Conservation (phyloP, 2,888 invertebrate species). For the Eupithecia insigniata region DNA sequence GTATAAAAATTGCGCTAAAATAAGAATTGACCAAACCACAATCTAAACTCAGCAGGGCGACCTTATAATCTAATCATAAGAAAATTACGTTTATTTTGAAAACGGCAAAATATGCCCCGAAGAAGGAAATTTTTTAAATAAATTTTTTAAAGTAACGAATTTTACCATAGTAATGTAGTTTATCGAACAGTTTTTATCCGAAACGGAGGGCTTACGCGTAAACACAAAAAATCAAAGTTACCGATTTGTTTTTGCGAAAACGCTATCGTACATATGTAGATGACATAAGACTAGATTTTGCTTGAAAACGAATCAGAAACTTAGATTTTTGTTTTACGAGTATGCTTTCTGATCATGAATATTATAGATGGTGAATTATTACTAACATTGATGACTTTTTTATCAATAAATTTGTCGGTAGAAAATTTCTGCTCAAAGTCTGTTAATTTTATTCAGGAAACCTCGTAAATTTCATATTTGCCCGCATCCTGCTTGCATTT, state of each 20-base stretch:
- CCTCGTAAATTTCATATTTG: neutral
- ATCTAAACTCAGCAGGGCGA: slow-evolving; percentile 30
- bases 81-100: slow-evolving; percentile 20
- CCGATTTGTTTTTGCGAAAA: no score
- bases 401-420: neutral
- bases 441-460: neutral
- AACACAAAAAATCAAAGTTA: no score
- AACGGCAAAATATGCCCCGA: neutral
- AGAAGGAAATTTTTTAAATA: neutral
- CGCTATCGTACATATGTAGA: no score
- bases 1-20: slow-evolving; percentile 51
- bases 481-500: slow-evolving; percentile 24
- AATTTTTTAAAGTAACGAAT: neutral
- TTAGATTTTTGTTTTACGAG: no score
- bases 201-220: no score
- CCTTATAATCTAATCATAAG: slow-evolving; percentile 34
- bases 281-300: no score
- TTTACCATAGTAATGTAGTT: neutral
- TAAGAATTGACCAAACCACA: slow-evolving; percentile 65
- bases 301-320: no score
- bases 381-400: neutral
- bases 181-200: neutral
- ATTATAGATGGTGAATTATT: neutral
- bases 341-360: neutral
- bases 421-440: neutral